A percentile compares a stretch with the other conserved stretches of the same genome.
Evolutionary conservation across 1,140 invertebrate genomes (phyloP).

Genomic region (Orussus abietinus): DNA sequence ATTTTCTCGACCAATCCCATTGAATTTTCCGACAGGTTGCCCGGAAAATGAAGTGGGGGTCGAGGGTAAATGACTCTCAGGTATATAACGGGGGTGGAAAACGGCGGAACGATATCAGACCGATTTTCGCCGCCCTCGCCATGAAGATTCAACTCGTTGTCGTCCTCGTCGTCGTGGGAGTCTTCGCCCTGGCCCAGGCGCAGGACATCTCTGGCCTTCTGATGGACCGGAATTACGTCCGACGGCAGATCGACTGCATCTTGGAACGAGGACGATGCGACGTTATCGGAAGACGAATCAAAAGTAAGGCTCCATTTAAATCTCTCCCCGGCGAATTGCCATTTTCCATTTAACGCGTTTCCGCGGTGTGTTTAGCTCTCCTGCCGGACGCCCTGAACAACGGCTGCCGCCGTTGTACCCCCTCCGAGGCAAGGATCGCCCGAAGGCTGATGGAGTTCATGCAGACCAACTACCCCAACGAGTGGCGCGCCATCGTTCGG

Average conservation of each 20-base stretch:
- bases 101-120: neutral
- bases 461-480: conserved; percentile 20
- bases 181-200: neutral
- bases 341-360: conserved; percentile 23
- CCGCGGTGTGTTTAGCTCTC: too few relatives aligned
- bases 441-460: conserved; percentile 25
- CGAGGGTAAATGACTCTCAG: neutral
- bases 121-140: neutral
- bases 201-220: conserved; percentile 18
- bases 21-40: neutral
- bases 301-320: conserved; percentile 22
- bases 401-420: conserved; percentile 25
- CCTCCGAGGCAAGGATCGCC: conserved; percentile 20
- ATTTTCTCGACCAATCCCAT: neutral
- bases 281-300: conserved; percentile 29
- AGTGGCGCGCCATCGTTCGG: conserved; percentile 25
- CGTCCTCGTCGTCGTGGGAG: neutral
- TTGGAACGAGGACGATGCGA: conserved; percentile 30
- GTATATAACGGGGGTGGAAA: neutral
- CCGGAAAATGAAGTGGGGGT: neutral
- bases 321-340: neutral
- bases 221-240: conserved; percentile 21
- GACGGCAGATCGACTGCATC: conserved; percentile 33
- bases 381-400: conserved; percentile 30
- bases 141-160: conserved; percentile 10